Percentiles rank a stretch among this genome's conserved stretches.
Evolutionary conservation across 2,113 vertebrate species (phyloP).

Genomic region (Thoracochromis brauschi): DNA sequence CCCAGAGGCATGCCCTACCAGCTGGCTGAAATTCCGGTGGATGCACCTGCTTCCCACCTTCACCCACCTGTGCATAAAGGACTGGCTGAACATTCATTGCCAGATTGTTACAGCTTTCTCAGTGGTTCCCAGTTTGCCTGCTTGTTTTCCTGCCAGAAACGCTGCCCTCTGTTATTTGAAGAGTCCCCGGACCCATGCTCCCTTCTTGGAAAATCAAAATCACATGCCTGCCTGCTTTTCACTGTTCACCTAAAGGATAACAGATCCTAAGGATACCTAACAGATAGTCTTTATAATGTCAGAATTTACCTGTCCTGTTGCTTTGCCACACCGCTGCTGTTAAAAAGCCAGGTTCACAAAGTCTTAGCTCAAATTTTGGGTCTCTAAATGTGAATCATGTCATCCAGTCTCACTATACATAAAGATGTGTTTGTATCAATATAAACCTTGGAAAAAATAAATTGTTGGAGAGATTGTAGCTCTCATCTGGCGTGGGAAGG

Average conservation of each 20-base stretch:
- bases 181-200: not conserved
- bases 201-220: not conserved
- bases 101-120: not conserved
- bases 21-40: not conserved
- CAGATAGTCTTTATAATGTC: not conserved
- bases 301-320: not conserved
- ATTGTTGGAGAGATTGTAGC: not conserved
- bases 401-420: not conserved
- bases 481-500: rapidly evolving
- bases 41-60: not conserved
- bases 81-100: not conserved
- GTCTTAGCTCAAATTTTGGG: not conserved
- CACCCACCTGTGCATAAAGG: not conserved
- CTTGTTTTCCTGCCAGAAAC: not conserved
- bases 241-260: not conserved
- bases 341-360: not conserved
- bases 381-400: not conserved
- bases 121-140: not conserved
- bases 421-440: not conserved
- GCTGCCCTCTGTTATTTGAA: not conserved
- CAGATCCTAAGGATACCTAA: not conserved
- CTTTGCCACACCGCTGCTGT: not conserved
- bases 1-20: not conserved
- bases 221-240: not conserved
- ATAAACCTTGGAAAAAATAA: not conserved